These are phyloP conservation scores for Punctoribates punctum DNA, from an alignment of 2,888 invertebrate genomes.

Conservation along the genomic window DNA sequence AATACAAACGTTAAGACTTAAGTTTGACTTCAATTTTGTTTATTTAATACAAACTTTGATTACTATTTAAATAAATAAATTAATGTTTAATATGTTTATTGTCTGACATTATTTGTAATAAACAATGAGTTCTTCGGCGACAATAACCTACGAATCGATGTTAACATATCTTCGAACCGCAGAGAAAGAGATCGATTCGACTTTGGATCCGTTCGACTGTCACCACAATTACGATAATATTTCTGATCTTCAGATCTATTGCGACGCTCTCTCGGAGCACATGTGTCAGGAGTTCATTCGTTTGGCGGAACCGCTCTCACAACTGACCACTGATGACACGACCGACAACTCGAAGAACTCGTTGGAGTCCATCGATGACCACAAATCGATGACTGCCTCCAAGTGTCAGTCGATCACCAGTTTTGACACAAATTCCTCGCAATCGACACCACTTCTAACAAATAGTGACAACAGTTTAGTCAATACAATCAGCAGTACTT, in stretches of 20 bases:
- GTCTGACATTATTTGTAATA: neutral
- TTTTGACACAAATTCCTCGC: neutral
- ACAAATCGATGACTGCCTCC: neutral
- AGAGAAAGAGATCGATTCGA: conserved; percentile 7
- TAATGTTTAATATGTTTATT: no score
- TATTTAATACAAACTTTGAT: no score
- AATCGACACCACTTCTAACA: neutral
- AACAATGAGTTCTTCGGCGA: conserved; percentile 3
- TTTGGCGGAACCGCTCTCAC: neutral
- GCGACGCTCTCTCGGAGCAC: conserved; percentile 12
- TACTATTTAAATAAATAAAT: no score
- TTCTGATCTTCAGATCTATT: conserved; percentile 31
- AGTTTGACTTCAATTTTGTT: no score
- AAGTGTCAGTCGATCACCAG: conserved; percentile 6
- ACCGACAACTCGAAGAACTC: neutral
- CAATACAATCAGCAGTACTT: conserved; percentile 33
- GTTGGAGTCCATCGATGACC: neutral
- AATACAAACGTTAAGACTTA: no score
- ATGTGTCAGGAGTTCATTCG: conserved; percentile 4
- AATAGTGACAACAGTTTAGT: conserved; percentile 29
- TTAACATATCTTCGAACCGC: neutral
- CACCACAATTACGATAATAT: conserved; percentile 3
- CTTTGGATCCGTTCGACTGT: conserved; percentile 18
- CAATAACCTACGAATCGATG: conserved; percentile 26
- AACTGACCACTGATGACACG: neutral